These are phyloP conservation scores for Galerucella calmariensis DNA, from an alignment of 2,888 invertebrate species.

Conservation along the genomic window DNA sequence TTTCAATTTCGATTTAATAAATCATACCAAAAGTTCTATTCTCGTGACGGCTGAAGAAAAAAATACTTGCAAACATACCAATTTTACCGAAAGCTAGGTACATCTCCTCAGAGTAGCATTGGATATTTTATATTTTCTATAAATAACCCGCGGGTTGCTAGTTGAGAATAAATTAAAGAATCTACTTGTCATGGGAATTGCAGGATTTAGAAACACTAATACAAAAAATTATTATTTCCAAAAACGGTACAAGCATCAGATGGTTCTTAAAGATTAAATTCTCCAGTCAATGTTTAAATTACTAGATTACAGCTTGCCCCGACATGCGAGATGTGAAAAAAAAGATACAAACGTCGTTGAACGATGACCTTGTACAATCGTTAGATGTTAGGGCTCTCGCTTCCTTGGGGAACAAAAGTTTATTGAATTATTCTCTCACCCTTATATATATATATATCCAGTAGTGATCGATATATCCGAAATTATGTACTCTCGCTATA, in stretches of 20 bases:
- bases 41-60: too few species aligned
- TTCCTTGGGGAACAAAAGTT: conserved; percentile 30
- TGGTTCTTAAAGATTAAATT: conserved; percentile 1
- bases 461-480: neutral
- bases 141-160: too few species aligned
- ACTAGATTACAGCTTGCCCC: neutral
- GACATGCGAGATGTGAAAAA: neutral
- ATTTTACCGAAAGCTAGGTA: too few species aligned
- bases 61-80: too few species aligned
- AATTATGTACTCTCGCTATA: neutral
- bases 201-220: too few species aligned
- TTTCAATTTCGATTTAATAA: too few species aligned
- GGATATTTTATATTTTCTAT: too few species aligned
- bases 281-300: neutral
- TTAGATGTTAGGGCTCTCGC: conserved; percentile 24
- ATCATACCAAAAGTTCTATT: too few species aligned
- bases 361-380: conserved; percentile 39
- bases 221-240: neutral
- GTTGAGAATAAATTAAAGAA: too few species aligned
- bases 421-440: conserved; percentile 16
- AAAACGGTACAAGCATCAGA: neutral
- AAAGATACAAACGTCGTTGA: neutral
- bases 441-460: neutral
- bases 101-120: too few species aligned
- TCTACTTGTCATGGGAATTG: too few species aligned